A percentile compares a stretch with the other conserved stretches of the same genome.
Evolutionary conservation across 2,888 invertebrate genomes (phyloP).

Genomic region (Lasioglossum morio): DNA sequence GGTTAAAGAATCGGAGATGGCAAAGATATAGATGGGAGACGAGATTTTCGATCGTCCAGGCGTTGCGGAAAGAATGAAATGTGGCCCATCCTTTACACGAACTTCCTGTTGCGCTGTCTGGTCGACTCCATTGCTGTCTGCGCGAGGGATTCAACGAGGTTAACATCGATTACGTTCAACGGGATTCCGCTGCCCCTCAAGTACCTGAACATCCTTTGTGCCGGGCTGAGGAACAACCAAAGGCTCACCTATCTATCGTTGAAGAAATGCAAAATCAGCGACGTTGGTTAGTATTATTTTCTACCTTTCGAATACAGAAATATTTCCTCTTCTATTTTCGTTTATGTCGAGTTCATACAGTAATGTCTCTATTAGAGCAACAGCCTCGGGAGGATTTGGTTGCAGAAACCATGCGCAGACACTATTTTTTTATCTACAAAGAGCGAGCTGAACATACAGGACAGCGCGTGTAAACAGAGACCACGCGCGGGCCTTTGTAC

Average conservation of each 20-base stretch:
- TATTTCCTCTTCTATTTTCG: neutral
- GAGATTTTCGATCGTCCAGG: conserved; percentile 55
- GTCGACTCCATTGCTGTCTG: conserved; percentile 70
- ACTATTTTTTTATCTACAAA: no score
- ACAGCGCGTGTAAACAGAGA: no score
- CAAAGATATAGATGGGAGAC: conserved; percentile 24
- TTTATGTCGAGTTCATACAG: neutral
- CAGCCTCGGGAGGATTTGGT: no score
- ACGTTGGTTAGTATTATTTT: conserved; percentile 64
- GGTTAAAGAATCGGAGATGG: neutral
- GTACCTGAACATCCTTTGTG: conserved; percentile 68
- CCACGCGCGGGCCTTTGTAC: no score
- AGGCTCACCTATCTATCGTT: conserved; percentile 66
- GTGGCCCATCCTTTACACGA: conserved; percentile 70
- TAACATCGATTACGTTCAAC: conserved; percentile 68
- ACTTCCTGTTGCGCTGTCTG: conserved; percentile 70
- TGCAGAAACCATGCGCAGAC: no score
- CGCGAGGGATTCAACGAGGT: conserved; percentile 55
- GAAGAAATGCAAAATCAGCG: conserved; percentile 66
- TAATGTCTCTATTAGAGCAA: no score
- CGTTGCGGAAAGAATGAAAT: conserved; percentile 35
- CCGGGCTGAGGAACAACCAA: conserved; percentile 63
- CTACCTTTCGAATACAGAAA: neutral
- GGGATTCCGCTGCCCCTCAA: conserved; percentile 70
- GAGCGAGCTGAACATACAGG: no score